Evolutionary conservation across 2,888 invertebrate genomes (phyloP), one percentile per base, ranked within the genome.

Genomic region (Pristionchus maxplancki): DNA sequence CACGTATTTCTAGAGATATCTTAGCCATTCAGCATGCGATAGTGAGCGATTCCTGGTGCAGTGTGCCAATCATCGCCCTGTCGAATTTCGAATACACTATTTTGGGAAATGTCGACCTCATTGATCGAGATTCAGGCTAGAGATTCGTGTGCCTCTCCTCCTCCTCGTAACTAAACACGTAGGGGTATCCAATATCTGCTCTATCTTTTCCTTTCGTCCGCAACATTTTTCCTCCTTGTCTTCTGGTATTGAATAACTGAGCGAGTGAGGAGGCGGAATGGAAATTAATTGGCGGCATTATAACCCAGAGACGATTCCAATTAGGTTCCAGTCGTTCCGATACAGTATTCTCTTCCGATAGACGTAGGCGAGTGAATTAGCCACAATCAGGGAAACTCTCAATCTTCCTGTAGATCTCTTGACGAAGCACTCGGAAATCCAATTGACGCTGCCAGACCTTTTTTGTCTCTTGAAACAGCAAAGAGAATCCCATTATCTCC

Each of bases 381-480:
- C 71, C 37, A 9, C 71, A 71, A 71, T 71, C 44, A 78, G 78
- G 11, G n/a, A n/a, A 50, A 20, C 6, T 71, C 37, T 31, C 67
- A 71, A 31, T 71, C 31, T 8, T 67, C 37, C 71, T 17, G 71
- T 71, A 71, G 71, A 37, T 34, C 58, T 58, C 64, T 37, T 71
- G 71, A 71, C 71, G 71, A 71, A 24, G 20, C 17, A 17, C 37
- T 37, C 37, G 71, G 78, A 78, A 78, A 48, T 78, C 78, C 44
- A 78, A 44, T 78, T 78, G 28, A 24, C 74, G 78, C 67, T n/a
- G n/a, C 24, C 71, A 71, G 71, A 20, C 28, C n/a, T 78, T 78
- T 78, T 78, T 44, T 78, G 13, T 28, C 28, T 44, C n/a, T n/a
- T 48, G 78, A 48, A 48, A 48, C 78, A 78, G 44, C 44, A 48